Conservation (phyloP, 2,797 vertebrate species). For the Aldrovandia affinis region DNA sequence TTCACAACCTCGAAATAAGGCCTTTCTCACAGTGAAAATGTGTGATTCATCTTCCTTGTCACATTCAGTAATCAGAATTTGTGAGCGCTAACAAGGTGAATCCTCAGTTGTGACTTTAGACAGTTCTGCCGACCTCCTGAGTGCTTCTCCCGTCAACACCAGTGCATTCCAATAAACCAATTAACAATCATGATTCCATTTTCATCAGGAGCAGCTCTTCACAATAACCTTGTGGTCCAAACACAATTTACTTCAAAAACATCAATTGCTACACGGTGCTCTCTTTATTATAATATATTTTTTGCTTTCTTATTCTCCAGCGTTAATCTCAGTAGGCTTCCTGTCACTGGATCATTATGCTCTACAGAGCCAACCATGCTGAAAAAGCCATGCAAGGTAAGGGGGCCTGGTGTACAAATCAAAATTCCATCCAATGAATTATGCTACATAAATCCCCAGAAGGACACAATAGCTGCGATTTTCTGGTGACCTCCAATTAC, state of each 20-base stretch:
- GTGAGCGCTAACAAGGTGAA: neutral
- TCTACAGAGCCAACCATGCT: slow-evolving; percentile 58
- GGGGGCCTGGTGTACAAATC: no score
- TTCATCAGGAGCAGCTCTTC: neutral
- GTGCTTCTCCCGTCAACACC: slow-evolving; percentile 38
- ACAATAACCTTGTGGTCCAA: slow-evolving; percentile 71
- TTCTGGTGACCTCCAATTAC: slow-evolving; percentile 8
- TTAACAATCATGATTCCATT: slow-evolving; percentile 45
- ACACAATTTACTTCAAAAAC: slow-evolving; percentile 75
- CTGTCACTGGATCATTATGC: slow-evolving; percentile 63
- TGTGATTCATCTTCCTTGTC: neutral
- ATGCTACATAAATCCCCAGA: no score
- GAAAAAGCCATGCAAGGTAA: no score
- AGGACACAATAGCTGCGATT: slow-evolving; percentile 26
- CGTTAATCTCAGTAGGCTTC: slow-evolving; percentile 68
- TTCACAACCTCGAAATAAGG: neutral
- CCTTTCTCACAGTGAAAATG: neutral
- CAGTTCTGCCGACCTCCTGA: neutral
- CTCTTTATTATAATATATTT: slow-evolving; percentile 63
- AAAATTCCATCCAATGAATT: no score
- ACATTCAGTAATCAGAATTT: neutral
- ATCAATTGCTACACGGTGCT: slow-evolving; percentile 62
- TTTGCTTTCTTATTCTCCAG: slow-evolving; percentile 61
- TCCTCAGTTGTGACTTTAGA: neutral
- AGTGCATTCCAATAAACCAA: slow-evolving; percentile 46